Base-by-base conservation (phyloP, 2,888 invertebrate species). In the Tridacna gigas region DNA sequence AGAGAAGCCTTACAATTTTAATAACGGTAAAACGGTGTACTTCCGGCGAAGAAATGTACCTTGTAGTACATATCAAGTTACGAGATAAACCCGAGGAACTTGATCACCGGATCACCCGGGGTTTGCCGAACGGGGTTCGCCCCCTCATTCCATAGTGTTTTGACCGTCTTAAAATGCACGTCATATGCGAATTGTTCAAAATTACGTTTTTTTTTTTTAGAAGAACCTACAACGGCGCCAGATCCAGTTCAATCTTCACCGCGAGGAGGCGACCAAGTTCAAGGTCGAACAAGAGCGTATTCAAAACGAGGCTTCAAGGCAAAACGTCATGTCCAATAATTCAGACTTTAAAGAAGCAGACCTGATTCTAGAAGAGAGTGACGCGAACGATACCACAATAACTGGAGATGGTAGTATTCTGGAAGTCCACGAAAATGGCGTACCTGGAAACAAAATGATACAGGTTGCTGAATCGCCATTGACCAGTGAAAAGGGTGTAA, bases 241-340 rank as follows among this genome's bases (percentile, higher is more conserved):
- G 48, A 60, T 76, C 13, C 82, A 85, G 63, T 85, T 82, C 47
- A 79, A 74, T 45, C 74, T 82, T 0, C 63, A 74, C 28, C 77
- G 82, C 28, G 69, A 79, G 66, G 76, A 79, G 20, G 79, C 82
- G 60, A 63, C 66, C 15, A 75, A 37, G 47, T 85, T 85, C 48
- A 76, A 67, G 45, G 47, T 63, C 13, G 80, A 82, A 37, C 80
- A 80, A 47, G 82, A 81, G 22, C 51, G 77, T 22, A 28, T 80
- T 5, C 63, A 82, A 28, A 74, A 74, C 12, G 80, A 79, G 51
- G 45, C 60, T 20, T 28, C n/a, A 48, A 78, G 45, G 56, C 67
- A 47, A 2, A 65, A 48, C 2, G 47, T 26, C 13, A 5, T 20
- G 18, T 47, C 25, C 12, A 18, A 48, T n/a, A 11, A 15, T 13